These are phyloP conservation scores for Pitangus sulphuratus DNA, from an alignment of 2,797 vertebrate genomes.

Conservation along the genomic window DNA sequence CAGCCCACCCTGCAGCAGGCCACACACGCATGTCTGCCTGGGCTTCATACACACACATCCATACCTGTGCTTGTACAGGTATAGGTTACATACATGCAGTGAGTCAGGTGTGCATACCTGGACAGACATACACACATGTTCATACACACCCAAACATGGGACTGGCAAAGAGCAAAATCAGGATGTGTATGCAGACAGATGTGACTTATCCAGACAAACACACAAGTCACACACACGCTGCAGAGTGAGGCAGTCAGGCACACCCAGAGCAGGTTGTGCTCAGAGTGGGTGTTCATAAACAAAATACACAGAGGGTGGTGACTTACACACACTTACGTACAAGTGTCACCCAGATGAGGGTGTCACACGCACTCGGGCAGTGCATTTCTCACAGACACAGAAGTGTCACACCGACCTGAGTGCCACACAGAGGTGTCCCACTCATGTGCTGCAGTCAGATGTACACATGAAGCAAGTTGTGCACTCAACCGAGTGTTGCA, in stretches of 20 bases:
- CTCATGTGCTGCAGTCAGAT: background rate
- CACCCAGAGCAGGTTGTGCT: background rate
- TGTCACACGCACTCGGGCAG: background rate
- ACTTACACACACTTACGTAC: background rate
- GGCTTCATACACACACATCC: background rate
- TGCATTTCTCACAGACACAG: background rate
- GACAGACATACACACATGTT: background rate
- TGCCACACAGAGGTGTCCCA: background rate
- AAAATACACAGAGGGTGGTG: background rate
- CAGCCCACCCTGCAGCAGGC: background rate
- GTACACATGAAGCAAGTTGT: fast-evolving
- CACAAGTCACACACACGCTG: fast-evolving
- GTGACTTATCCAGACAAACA: background rate
- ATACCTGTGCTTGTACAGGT: background rate
- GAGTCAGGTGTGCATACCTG: background rate
- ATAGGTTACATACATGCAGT: background rate
- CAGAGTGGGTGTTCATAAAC: background rate
- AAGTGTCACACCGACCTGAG: background rate
- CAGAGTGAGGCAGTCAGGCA: background rate
- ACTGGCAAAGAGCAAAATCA: background rate
- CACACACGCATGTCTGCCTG: fast-evolving
- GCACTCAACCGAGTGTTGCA: background rate
- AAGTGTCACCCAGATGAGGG: background rate
- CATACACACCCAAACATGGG: background rate
- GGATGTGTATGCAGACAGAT: background rate